Base-by-base conservation (phyloP, 1,140 invertebrate genomes). In the Cecropterus lyciades region DNA sequence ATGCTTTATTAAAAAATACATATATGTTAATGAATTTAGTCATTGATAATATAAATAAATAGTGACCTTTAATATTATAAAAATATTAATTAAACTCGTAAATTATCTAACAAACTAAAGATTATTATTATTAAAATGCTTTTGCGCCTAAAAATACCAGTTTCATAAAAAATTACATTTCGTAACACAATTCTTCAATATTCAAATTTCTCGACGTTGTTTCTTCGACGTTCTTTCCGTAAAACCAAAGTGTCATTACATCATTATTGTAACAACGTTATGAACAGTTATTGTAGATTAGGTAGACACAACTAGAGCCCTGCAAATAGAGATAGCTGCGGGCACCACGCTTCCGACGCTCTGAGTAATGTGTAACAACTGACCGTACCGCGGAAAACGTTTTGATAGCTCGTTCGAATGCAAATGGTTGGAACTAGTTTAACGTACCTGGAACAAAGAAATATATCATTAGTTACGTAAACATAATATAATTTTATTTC, bases 351-450 rank as follows among this genome's bases (percentile, higher is more conserved):
- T 72, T 70, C 67, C 70, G 67, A 73, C 70, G 71, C 69, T 46
- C 63, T 77, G 73, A 75, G 59, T 75, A 70, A 77, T 77, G 69
- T 77, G 75, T 79, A 79, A 80, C 80, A 78, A 79, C 71, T 52
- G 69, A 57, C 30, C 9, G 0, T 33, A 10, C 42, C 68, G 69
- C 77, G 68, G 74, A 59, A 71, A 71, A 68, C 59, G 52, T n/a
- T 40, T 69, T 71, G 67, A 55, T 65, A 33, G 51, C n/a, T n/a
- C 56, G 60, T 74, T 74, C 67, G 74, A 52, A 69, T 20, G 48
- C 20, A 33, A 24, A 27, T 24, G 20, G 24, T 11, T 51, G 20
- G 16, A 16, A 51, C 48, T 24, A 11, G 48, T 51, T 48, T 27
- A 20, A 51, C 48, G 48, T 51, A 51, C 48, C 48, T 51, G 48